Base-by-base conservation (phyloP, 2,797 vertebrate genomes). In the Myripristis jacobus region DNA sequence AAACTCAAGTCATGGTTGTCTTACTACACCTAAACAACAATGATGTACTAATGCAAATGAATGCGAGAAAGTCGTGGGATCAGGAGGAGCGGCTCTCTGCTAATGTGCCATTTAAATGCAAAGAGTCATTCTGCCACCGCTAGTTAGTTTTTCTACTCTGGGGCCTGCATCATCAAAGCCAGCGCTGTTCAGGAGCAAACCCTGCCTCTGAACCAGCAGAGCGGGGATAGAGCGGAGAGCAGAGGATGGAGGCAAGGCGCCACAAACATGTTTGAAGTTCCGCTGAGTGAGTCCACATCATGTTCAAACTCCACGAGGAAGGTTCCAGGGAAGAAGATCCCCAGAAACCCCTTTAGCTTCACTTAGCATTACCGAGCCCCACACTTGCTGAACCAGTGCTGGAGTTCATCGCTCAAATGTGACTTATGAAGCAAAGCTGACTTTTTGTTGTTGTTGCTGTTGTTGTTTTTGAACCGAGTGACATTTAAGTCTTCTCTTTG, bases 71-170 rank as follows among this genome's bases (percentile, higher is more conserved):
- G 71, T 87, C 61, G 53, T 65, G 59, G 73, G 72, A 88, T 86
- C 67, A 64, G 78, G 75, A 83, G 62, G 80, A 85, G 77, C 34
- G 50, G 74, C 79, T 80, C 70, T 56, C 73, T 80, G 81, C 82
- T 92, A 93, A 93, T 92, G 89, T 80, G 79, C 86, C 84, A 92
- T 92, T 91, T 92, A 92, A 93, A 93, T 93, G 92, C 91, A 92
- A 91, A 91, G 87, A 91, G 86, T 82, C 85, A 84, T 87, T 91
- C 79, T 67, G 81, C 64, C 70, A 70, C 50, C 10, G 66, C 82
- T 79, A 55, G 85, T 83, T 87, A 67, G 69, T 73, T 85, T 79
- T 74, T 57, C 54, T 66, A 67, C 77, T 81, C 70, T 58, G 65
- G 66, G 66, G 13, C 63, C 47, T 43, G 71, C 77, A 76, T 83